These are phyloP conservation scores for Girardia tigrina DNA, from an alignment of 2,888 invertebrate species.

Conservation along the genomic window DNA sequence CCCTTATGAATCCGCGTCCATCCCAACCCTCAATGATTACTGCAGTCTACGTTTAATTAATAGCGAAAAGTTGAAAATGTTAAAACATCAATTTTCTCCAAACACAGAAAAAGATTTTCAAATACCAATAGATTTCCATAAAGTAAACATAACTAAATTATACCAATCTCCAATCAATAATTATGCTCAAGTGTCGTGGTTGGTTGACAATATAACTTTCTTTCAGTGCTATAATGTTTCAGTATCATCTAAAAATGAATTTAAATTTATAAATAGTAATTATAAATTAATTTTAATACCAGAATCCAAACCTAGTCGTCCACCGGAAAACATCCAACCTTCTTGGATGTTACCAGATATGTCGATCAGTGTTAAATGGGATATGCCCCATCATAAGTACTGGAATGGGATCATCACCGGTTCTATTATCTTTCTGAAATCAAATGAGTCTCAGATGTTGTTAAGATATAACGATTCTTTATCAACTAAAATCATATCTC, in stretches of 20 bases:
- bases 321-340: background rate
- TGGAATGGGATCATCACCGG: background rate
- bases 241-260: background rate
- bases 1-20: background rate
- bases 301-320: background rate
- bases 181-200: background rate
- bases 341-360: background rate
- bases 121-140: constrained; percentile 1
- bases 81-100: background rate
- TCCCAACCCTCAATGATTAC: background rate
- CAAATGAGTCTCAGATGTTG: background rate
- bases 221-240: constrained; percentile 2
- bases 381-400: background rate
- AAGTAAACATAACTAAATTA: background rate
- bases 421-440: background rate
- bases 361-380: background rate
- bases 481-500: background rate
- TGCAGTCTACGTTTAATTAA: background rate
- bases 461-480: background rate
- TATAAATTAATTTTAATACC: constrained; percentile 1
- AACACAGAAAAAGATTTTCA: background rate
- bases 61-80: background rate
- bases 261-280: background rate
- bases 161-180: background rate
- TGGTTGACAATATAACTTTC: background rate